Conservation (phyloP, 37 sponge, comb jelly and placozoan species). For the Lycopodina hypogea region DNA sequence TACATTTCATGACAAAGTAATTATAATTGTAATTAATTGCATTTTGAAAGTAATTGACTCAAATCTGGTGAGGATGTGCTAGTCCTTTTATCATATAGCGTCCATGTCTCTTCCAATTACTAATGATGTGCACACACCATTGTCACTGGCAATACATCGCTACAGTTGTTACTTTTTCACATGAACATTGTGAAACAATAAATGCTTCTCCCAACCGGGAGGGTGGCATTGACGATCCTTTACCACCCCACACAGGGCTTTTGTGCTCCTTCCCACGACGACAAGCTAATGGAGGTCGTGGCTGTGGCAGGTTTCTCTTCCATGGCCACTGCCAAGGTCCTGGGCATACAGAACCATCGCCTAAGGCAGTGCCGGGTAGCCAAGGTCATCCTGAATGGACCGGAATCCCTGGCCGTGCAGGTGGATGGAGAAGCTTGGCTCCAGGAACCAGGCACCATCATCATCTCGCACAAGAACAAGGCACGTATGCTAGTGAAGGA, state of each 20-base stretch:
- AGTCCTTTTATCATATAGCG: no score
- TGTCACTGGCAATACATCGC: no score
- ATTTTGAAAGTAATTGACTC: no score
- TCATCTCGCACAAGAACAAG: slow-evolving; percentile 86
- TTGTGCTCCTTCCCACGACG: slow-evolving; percentile 86
- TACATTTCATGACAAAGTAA: no score
- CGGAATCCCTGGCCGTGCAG: slow-evolving; percentile 70
- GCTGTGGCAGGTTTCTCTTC: slow-evolving; percentile 82
- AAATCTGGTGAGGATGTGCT: no score
- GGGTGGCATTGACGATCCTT: slow-evolving; percentile 8
- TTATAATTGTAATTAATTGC: no score
- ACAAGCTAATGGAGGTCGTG: slow-evolving; percentile 90
- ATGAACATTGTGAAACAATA: no score
- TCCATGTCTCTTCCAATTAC: no score
- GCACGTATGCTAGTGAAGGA: slow-evolving; percentile 81
- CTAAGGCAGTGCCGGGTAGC: slow-evolving; percentile 76
- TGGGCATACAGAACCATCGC: slow-evolving; percentile 74
- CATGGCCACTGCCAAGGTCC: slow-evolving; percentile 66
- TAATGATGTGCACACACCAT: no score
- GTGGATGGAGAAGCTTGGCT: slow-evolving; percentile 98
- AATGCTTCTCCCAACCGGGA: no score
- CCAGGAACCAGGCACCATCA: slow-evolving; percentile 87
- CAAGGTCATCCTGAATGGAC: slow-evolving; percentile 53
- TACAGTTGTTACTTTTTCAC: no score
- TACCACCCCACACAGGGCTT: slow-evolving; percentile 48